Evolutionary conservation across 2,113 vertebrate genomes (phyloP).

Genomic region (Ancistrus triradiatus): DNA sequence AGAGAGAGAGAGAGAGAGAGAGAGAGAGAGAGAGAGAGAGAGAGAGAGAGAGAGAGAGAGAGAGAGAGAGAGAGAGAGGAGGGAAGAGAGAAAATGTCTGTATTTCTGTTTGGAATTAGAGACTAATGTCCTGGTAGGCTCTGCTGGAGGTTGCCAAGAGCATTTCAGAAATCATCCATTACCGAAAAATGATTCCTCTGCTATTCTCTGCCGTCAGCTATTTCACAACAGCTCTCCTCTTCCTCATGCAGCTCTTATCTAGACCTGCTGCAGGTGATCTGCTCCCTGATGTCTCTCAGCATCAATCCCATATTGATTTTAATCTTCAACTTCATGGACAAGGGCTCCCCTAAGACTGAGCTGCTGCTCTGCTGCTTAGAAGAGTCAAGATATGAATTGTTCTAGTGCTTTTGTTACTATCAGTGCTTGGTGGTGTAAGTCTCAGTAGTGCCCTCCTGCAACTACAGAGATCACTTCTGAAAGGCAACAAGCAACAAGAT

Average conservation of each 20-base stretch:
- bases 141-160: constrained; percentile 34
- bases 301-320: constrained; percentile 21
- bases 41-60: no score
- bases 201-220: constrained; percentile 20
- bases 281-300: constrained; percentile 22
- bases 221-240: constrained; percentile 1
- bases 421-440: constrained; percentile 1
- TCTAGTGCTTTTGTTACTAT: constrained; percentile 6
- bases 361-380: constrained; percentile 8
- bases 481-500: not conserved
- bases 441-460: not conserved
- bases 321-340: constrained; percentile 17
- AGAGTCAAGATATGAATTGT: not conserved
- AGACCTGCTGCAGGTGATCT: constrained; percentile 10
- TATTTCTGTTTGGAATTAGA: constrained; percentile 33
- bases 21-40: not conserved
- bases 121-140: constrained; percentile 36
- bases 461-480: not conserved
- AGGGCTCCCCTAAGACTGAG: constrained; percentile 13
- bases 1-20: not conserved
- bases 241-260: constrained; percentile 4
- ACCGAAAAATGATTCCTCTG: constrained; percentile 23
- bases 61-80: not conserved
- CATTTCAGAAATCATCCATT: constrained; percentile 41
- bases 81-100: constrained; percentile 6